Percentiles rank a stretch among this genome's conserved stretches.
These are phyloP conservation scores for Channa striata DNA, from an alignment of 2,797 vertebrate genomes.

Conservation along the genomic window DNA sequence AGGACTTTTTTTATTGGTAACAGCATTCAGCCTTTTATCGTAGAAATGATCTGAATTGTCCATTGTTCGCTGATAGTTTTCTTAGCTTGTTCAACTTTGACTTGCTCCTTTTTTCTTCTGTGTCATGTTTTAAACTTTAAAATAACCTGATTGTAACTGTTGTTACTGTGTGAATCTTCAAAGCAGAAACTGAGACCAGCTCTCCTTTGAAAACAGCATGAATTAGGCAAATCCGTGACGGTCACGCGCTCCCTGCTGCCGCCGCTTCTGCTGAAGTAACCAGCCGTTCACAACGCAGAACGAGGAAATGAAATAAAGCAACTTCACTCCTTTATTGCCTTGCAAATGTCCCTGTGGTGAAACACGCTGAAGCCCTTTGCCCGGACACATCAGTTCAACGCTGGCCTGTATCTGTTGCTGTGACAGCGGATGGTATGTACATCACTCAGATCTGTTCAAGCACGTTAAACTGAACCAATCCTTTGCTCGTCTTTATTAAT, in stretches of 20 bases:
- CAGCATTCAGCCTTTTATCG: too few species aligned
- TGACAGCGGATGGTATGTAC: conserved; percentile 66
- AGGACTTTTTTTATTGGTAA: too few species aligned
- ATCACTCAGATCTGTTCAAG: neutral
- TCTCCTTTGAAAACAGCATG: neutral
- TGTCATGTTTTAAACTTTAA: too few species aligned
- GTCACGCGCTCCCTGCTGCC: neutral
- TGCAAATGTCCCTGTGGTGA: conserved; percentile 63
- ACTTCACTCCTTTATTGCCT: conserved; percentile 71
- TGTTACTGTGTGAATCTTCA: neutral
- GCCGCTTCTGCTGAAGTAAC: conserved; percentile 24
- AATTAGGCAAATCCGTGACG: neutral
- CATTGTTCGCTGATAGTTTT: too few species aligned
- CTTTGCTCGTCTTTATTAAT: neutral
- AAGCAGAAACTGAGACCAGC: neutral
- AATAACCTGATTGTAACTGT: too few species aligned
- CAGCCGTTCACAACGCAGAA: conserved; percentile 56
- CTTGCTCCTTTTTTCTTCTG: too few species aligned
- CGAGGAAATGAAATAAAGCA: conserved; percentile 71
- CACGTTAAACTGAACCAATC: neutral
- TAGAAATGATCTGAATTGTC: too few species aligned
- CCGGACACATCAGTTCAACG: conserved; percentile 52
- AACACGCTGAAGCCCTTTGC: conserved; percentile 73
- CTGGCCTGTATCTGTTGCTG: conserved; percentile 48
- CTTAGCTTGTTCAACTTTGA: too few species aligned